Conservation (phyloP, 2,797 vertebrate genomes). For the Macropodus opercularis region DNA sequence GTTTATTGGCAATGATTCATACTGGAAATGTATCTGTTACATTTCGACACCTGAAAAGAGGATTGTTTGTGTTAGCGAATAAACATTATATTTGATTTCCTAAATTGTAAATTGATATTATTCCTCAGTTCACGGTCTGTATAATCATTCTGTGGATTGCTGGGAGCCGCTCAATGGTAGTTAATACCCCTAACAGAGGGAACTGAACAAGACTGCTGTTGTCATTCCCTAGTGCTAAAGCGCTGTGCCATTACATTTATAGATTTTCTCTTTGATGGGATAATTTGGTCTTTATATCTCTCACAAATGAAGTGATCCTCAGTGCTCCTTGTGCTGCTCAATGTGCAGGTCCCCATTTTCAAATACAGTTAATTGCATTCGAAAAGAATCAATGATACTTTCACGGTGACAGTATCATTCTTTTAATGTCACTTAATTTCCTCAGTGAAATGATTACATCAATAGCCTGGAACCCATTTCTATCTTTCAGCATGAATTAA, state of each 20-base stretch:
- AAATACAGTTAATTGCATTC: constrained; percentile 81
- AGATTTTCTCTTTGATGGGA: constrained; percentile 83
- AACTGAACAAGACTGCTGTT: constrained; percentile 71
- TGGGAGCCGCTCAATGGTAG: constrained; percentile 41
- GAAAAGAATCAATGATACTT: constrained; percentile 81
- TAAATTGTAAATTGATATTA: constrained; percentile 37
- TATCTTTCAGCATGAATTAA: constrained; percentile 79
- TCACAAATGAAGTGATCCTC: constrained; percentile 80
- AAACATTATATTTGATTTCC: constrained; percentile 31
- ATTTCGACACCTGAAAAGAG: too few species aligned
- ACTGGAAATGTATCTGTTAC: constrained; percentile 12
- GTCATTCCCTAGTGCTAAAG: constrained; percentile 72
- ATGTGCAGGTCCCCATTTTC: constrained; percentile 72
- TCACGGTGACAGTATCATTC: constrained; percentile 76
- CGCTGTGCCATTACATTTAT: constrained; percentile 80
- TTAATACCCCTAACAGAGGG: constrained; percentile 65
- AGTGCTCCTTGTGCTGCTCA: constrained; percentile 63
- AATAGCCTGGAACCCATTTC: constrained; percentile 76
- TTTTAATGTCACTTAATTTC: constrained; percentile 81
- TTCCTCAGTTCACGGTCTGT: constrained; percentile 23
- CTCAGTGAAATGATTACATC: constrained; percentile 76
- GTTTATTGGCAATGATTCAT: constrained; percentile 18
- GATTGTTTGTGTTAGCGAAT: constrained; percentile 39
- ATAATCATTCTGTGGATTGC: constrained; percentile 37
- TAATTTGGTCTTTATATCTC: constrained; percentile 83